Percentiles rank a stretch among this genome's conserved stretches.
Conservation (phyloP, 92 coral and sea anemone species). For the Blastomussa wellsi region DNA sequence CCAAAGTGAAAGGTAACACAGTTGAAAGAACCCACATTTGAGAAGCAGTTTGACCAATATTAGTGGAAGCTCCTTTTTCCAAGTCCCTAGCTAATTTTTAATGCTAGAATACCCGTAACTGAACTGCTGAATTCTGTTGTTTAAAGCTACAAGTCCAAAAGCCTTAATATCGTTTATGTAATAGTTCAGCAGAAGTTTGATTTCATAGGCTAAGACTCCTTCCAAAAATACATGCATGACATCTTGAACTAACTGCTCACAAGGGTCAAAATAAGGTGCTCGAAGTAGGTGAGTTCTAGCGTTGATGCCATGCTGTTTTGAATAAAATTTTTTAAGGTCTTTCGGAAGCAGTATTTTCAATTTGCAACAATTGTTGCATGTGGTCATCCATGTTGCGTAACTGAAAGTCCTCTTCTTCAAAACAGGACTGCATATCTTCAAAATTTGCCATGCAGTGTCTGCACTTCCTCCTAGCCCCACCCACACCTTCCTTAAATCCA, state of each 20-base stretch:
- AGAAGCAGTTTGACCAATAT: constrained; percentile 55
- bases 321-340: constrained; percentile 38
- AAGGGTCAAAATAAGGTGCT: constrained; percentile 57
- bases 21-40: constrained; percentile 49
- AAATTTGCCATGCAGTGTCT: constrained; percentile 45
- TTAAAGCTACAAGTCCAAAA: constrained; percentile 20
- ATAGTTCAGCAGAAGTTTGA: constrained; percentile 37
- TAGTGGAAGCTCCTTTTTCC: constrained; percentile 30
- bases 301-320: constrained; percentile 54
- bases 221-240: constrained; percentile 61
- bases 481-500: constrained; percentile 61
- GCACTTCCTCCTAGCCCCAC: constrained; percentile 45
- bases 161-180: constrained; percentile 28
- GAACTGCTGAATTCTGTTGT: constrained; percentile 42
- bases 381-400: constrained; percentile 29
- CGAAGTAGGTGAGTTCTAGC: constrained; percentile 33
- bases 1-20: constrained; percentile 53
- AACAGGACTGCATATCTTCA: constrained; percentile 45
- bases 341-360: constrained; percentile 38
- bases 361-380: constrained; percentile 11
- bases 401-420: constrained; percentile 47
- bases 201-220: constrained; percentile 50
- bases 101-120: constrained; percentile 50
- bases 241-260: constrained; percentile 54
- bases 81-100: constrained; percentile 43